Base-by-base conservation (phyloP, 2,113 vertebrate genomes). In the Mesoclemmys tuberculata region DNA sequence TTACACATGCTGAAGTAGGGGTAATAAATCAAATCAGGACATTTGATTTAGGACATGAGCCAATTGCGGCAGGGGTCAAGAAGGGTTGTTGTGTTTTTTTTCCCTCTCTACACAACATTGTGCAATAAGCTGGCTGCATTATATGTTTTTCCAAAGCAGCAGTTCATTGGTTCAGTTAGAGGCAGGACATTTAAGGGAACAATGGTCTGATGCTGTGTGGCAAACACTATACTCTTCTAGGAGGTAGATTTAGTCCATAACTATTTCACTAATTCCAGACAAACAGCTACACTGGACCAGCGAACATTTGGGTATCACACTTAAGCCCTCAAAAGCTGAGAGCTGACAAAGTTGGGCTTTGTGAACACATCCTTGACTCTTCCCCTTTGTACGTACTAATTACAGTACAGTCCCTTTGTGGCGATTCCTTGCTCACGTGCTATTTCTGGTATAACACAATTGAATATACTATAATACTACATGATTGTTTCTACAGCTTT, bases 11-110 rank as follows among this genome's bases (percentile, higher is more conserved):
- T 10, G 22, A 87, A 83, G 81, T 91, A 61, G 75, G 80, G 89
- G 38, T 5, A 3, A 44, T 35, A 38, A 74, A 58, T 80, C 48
- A 93, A 54, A 48, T 9, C 0, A 0, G 9, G n/a, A 46, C 49
- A 86, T 21, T 0, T 13, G 14, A 10, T 9, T 90, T 88, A 77
- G 14, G 21, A 82, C 29, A 6, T 31, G 18, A 87, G 52, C 13
- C 29, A 68, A 41, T 10, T 31, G 54, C 64, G 78, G 35, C 41
- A 41, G 26, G 49, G 5, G 58, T 68, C 87, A 61, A 80, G 77
- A 9, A 5, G 2, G 35, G 46, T 10, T 46, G 5, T 46, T 46
- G 46, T 46, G 44, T 46, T 46, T 46, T 46, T 46, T 91, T 86
- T 31, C 19, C 14, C 38, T 64, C 84, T 52, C 18, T 91, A 52